These are phyloP conservation scores for Esperia sulphurella DNA, from an alignment of 2,888 invertebrate species.

Conservation along the genomic window DNA sequence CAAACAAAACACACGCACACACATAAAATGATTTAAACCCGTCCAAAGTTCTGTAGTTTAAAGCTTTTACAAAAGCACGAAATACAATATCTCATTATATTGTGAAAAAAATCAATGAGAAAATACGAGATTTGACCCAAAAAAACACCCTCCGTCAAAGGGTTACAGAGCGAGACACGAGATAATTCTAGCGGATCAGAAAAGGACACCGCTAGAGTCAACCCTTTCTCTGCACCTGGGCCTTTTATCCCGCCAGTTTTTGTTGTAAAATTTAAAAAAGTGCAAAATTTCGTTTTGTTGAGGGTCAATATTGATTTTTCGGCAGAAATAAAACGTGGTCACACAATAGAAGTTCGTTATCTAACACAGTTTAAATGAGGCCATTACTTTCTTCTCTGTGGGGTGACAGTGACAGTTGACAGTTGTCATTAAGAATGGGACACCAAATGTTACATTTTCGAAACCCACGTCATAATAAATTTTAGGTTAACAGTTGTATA, in stretches of 20 bases:
- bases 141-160: constrained; percentile 64
- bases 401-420: neutral
- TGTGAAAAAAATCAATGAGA: constrained; percentile 58
- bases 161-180: constrained; percentile 55
- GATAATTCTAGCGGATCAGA: constrained; percentile 24
- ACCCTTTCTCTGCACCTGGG: constrained; percentile 75
- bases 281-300: constrained; percentile 69
- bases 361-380: constrained; percentile 52
- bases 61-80: constrained; percentile 49
- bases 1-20: constrained; percentile 17
- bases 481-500: neutral
- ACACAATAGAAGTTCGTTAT: constrained; percentile 70
- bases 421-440: neutral
- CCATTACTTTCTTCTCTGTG: constrained; percentile 39
- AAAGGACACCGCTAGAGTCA: constrained; percentile 36
- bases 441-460: neutral
- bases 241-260: constrained; percentile 49
- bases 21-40: constrained; percentile 27
- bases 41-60: constrained; percentile 38
- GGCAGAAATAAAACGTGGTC: constrained; percentile 35
- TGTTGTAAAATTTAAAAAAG: constrained; percentile 67
- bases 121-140: constrained; percentile 73
- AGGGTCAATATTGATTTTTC: constrained; percentile 75
- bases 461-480: neutral
- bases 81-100: constrained; percentile 76